Base-by-base conservation (phyloP, 2,797 vertebrate species). In the Austrolebias charrua region DNA sequence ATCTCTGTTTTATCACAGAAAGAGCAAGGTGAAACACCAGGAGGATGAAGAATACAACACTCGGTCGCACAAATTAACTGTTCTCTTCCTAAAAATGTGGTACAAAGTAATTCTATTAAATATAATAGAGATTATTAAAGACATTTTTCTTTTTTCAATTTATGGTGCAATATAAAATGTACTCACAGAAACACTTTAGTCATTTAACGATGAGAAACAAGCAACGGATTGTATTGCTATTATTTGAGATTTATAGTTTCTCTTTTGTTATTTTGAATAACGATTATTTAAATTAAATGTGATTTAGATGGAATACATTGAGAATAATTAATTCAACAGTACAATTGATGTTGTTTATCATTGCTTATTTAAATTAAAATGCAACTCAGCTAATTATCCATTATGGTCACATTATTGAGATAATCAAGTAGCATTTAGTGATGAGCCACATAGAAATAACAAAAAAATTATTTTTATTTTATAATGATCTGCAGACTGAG, bases 301-400 rank as follows among this genome's bases (percentile, higher is more conserved):
- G 60, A 58, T 66, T 43, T 18, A 80, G 69, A 77, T 72, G 54
- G 49, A 81, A 70, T n/a, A 55, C 47, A 76, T 38, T 16, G 43
- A 20, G 49, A 55, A 60, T 76, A 58, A 63, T 55, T 45, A 56
- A 49, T 38, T 51, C 61, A 43, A n/a, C 14, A 5, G 56, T 79
- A 89, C 88, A 86, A 73, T 83, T 80, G 66, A 18, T 69, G 76
- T 73, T 50, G 89, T 90, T 90, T 84, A 76, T 88, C 70, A 69
- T 59, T 72, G 64, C 84, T 71, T 85, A 52, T 82, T 89, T 60
- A 90, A 90, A 89, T 91, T 71, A 76, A 56, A 63, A 67, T 2
- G 55, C 71, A 56, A 33, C 63, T 52, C 89, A 75, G 84, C 76
- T 80, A 71, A 78, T 92, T 66, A 55, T 71, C 78, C 84, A 75